phyloP scores from a whole-genome alignment of 1,140 invertebrate species.

The Ericerus pela region DNA sequence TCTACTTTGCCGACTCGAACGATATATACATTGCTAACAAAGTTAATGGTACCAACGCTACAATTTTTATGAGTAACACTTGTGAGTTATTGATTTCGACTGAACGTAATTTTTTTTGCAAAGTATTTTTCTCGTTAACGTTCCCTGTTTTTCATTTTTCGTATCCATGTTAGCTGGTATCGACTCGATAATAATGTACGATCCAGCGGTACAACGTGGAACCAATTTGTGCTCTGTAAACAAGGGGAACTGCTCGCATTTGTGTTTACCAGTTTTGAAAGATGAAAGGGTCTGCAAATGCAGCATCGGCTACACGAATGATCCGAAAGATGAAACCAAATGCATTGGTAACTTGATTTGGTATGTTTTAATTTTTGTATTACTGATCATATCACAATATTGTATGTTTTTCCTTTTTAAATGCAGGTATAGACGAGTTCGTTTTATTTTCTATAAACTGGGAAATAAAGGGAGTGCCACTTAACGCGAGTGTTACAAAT shows the following conservation, averaged over 20 bases:
- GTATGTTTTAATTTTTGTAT: constrained; percentile 5
- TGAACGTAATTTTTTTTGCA: constrained; percentile 12
- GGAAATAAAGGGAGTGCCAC: constrained; percentile 48
- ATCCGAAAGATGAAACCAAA: constrained; percentile 35
- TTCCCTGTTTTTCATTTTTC: not conserved
- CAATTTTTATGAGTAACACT: constrained; percentile 42
- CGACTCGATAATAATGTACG: constrained; percentile 51
- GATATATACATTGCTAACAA: constrained; percentile 42
- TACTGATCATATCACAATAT: constrained; percentile 3
- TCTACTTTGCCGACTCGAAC: constrained; percentile 45
- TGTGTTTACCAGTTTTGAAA: constrained; percentile 53
- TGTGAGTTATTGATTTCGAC: constrained; percentile 1
- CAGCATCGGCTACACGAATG: constrained; percentile 50
- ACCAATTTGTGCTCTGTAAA: constrained; percentile 39
- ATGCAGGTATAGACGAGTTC: constrained; percentile 42
- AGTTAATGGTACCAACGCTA: constrained; percentile 28
- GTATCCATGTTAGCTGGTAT: constrained; percentile 35
- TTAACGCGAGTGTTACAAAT: constrained; percentile 33
- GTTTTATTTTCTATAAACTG: constrained; percentile 55
- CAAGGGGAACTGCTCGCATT: constrained; percentile 52
- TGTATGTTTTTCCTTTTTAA: constrained; percentile 5
- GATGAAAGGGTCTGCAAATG: constrained; percentile 49
- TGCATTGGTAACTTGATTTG: constrained; percentile 31
- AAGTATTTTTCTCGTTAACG: not conserved
- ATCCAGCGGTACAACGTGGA: constrained; percentile 41